Base-by-base conservation (phyloP, 2,797 vertebrate genomes). In the Rhodeus uyekii region DNA sequence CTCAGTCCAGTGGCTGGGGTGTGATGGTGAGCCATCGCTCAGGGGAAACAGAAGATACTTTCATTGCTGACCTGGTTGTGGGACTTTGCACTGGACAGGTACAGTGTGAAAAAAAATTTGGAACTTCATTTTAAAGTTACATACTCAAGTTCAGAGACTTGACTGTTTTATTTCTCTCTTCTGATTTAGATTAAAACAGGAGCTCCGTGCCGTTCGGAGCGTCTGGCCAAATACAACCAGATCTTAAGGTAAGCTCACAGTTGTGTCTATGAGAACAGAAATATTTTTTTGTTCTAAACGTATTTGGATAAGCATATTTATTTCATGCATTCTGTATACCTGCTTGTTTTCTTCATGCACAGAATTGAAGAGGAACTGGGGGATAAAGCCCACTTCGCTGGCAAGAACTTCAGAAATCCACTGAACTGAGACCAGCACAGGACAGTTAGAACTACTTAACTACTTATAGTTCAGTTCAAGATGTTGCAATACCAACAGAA, bases 1-100 rank as follows among this genome's bases (percentile, higher is more conserved):
- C 98, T 55, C 98, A 99, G 91, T 93, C 96, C 86, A 99, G 86
- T 0, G 97, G 96, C 65, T 99, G 98, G 98, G 98, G 98, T 0
- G 98, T 99, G 90, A 99, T 99, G 97, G 98, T 99, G 76, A 98
- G 97, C 71, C 98, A 99, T 86, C 97, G 97, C 74, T 99, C 98
- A 0, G 98, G 98, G 55, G 98, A 99, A 90, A 99, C 98, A 0
- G 98, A 99, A 83, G 98, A 99, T 55, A 97, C 98, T 64, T 99
- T 99, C 92, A 99, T 99, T 18, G 98, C 97, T 4, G 98, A 99
- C 88, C 91, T 99, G 91, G 98, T 99, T 16, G 97, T 99, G 32
- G 98, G 97, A 3, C 94, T 99, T 8, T 98, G 97, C 92, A 98
- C 97, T 48, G 98, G 98, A 85, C 97, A 99, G 97, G 98, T 99